Base-by-base conservation (phyloP, 2,797 vertebrate species). In the Babyrousa celebensis region DNA sequence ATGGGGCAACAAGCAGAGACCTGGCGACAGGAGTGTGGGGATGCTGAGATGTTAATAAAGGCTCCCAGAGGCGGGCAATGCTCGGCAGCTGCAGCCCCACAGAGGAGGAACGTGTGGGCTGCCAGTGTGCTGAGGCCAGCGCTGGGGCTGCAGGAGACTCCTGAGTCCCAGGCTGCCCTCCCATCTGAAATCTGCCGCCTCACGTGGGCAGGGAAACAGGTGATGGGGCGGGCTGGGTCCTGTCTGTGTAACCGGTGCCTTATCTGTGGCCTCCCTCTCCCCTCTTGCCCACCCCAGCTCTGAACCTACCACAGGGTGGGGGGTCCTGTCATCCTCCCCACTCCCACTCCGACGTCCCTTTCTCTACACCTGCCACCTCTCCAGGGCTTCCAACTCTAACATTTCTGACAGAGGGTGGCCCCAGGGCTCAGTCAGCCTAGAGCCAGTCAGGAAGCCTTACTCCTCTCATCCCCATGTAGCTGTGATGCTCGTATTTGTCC, bases 401-500 rank as follows among this genome's bases (percentile, higher is more conserved):
- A 40, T 3, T 54, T 88, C 86, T 74, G 71, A 77, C 27, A 62
- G 40, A 92, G 48, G 21, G 48, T 43, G 72, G 40, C 60, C 75
- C 85, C 40, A 12, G 82, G n/a, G 67, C 17, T 67, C 56, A 18
- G 20, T 27, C 54, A 78, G n/a, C 56, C 56, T 72, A 17, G 1
- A 71, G 27, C 1, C 90, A 90, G 65, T 72, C 91, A 83, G 32
- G 92, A 58, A 96, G 40, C 21, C 99, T 98, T 99, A 99, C 99
- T 98, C 99, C 99, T 99, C 99, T 99, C 99, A 99, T 99, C 75
- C 99, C 99, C 98, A 99, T 67, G 93, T 99, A 99, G 98, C 98
- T 99, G 98, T 99, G 99, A 79, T 99, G 98, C 79, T 99, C 99
- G 48, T 99, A 99, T 98, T 98, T 99, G 98, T 99, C 99, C 85